phyloP scores from a whole-genome alignment of 2,797 vertebrate species.

The Pipistrellus pipistrellus region DNA sequence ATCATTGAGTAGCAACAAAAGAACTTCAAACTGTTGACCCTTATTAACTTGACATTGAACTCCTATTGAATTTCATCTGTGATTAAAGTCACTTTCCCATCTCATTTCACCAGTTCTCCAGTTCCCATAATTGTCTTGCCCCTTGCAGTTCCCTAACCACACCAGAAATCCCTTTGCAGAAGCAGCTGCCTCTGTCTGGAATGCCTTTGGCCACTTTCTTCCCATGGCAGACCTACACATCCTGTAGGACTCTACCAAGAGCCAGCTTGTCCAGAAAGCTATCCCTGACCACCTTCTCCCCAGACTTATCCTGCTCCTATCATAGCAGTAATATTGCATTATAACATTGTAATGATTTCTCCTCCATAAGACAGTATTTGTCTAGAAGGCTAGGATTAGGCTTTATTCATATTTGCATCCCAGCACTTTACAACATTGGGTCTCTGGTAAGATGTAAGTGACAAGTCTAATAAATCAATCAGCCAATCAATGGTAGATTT shows the following conservation, averaged over 20 bases:
- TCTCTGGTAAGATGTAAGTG: not conserved
- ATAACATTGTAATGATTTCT: not conserved
- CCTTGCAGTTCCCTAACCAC: not conserved
- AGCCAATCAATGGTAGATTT: not conserved
- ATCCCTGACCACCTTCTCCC: not conserved
- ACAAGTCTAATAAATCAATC: conserved; percentile 1
- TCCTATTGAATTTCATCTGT: not conserved
- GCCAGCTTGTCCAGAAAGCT: not conserved
- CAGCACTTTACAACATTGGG: not conserved
- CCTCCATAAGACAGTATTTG: not conserved
- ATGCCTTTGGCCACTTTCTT: not conserved
- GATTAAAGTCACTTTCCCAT: not conserved
- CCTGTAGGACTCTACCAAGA: not conserved
- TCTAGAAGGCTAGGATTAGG: not conserved
- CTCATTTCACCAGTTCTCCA: not conserved
- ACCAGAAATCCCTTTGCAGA: not conserved
- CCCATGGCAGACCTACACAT: not conserved
- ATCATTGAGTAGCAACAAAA: not conserved
- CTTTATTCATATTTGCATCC: not conserved
- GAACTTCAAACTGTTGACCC: not conserved
- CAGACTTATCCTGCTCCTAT: not conserved
- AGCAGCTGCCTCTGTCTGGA: not conserved
- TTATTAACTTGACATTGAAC: not conserved
- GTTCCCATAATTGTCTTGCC: not conserved
- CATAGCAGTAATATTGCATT: not conserved